Evolutionary conservation across 2,113 vertebrate genomes (phyloP).

Genomic region (Tragelaphus imberbis): DNA sequence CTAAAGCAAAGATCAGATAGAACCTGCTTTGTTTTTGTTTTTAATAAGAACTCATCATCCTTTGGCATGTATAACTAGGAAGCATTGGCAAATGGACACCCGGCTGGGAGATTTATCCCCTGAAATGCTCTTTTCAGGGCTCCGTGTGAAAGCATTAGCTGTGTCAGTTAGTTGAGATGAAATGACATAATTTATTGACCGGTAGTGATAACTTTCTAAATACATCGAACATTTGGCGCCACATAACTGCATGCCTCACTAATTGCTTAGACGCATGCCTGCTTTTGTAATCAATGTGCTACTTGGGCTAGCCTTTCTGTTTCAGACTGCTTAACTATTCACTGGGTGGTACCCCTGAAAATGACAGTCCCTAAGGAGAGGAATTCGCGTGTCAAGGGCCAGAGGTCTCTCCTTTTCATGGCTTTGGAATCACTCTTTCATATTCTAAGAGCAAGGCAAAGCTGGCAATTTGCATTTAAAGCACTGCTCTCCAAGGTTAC

Average conservation of each 20-base stretch:
- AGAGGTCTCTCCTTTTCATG: conserved; percentile 77
- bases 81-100: conserved; percentile 56
- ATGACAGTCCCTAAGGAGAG: conserved; percentile 70
- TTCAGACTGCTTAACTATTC: conserved; percentile 79
- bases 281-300: conserved; percentile 76
- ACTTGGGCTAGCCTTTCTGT: conserved; percentile 73
- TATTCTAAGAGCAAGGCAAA: conserved; percentile 77
- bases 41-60: not conserved
- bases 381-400: conserved; percentile 77
- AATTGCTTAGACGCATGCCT: conserved; percentile 74
- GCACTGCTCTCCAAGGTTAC: conserved; percentile 67
- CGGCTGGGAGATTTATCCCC: conserved; percentile 58
- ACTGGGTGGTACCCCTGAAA: conserved; percentile 68
- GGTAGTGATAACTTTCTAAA: conserved; percentile 70
- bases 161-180: conserved; percentile 71
- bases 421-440: conserved; percentile 79
- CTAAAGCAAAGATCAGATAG: conserved; percentile 58
- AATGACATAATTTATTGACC: conserved; percentile 75
- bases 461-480: conserved; percentile 81
- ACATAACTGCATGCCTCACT: conserved; percentile 60
- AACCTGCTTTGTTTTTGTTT: conserved; percentile 27
- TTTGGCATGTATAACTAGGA: conserved; percentile 39
- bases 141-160: conserved; percentile 57
- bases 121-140: conserved; percentile 65
- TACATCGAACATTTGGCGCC: conserved; percentile 56